Evolutionary conservation across 2,113 vertebrate genomes (phyloP).

Genomic region (Connochaetes taurinus): DNA sequence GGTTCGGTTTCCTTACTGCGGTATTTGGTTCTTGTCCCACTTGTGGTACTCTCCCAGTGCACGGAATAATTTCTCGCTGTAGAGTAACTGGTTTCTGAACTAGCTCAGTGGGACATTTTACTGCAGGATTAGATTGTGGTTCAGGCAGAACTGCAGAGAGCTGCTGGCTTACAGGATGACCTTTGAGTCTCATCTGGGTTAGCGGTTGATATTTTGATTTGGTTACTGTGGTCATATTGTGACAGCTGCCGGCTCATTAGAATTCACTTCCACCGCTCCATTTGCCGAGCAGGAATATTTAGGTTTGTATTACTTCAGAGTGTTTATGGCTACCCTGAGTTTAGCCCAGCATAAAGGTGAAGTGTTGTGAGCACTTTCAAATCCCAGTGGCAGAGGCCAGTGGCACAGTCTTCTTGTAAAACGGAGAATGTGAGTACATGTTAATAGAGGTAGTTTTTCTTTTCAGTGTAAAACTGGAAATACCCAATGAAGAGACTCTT

Average conservation of each 20-base stretch:
- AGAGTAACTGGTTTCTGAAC: constrained; percentile 36
- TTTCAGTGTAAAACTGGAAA: constrained; percentile 50
- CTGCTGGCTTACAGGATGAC: constrained; percentile 74
- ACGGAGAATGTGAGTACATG: neutral
- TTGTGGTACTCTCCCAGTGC: neutral
- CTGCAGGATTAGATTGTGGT: constrained; percentile 61
- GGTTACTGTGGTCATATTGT: constrained; percentile 76
- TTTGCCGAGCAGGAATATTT: constrained; percentile 70
- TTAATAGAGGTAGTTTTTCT: constrained; percentile 32
- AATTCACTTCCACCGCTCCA: constrained; percentile 63
- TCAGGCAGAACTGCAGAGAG: constrained; percentile 66
- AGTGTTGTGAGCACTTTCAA: constrained; percentile 20
- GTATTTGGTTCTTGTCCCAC: constrained; percentile 11
- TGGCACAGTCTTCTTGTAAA: constrained; percentile 7
- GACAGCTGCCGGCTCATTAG: constrained; percentile 77
- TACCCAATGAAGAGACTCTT: constrained; percentile 2
- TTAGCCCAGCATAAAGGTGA: constrained; percentile 50
- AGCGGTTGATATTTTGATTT: constrained; percentile 73
- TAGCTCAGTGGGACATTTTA: constrained; percentile 54
- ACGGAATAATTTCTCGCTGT: neutral
- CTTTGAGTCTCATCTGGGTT: constrained; percentile 79
- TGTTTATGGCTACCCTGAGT: constrained; percentile 45
- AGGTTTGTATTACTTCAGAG: constrained; percentile 65
- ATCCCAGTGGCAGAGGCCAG: neutral
- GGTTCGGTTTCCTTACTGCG: constrained; percentile 42